These are phyloP conservation scores for Pristiophorus japonicus DNA, from an alignment of 2,113 vertebrate species.

Conservation along the genomic window DNA sequence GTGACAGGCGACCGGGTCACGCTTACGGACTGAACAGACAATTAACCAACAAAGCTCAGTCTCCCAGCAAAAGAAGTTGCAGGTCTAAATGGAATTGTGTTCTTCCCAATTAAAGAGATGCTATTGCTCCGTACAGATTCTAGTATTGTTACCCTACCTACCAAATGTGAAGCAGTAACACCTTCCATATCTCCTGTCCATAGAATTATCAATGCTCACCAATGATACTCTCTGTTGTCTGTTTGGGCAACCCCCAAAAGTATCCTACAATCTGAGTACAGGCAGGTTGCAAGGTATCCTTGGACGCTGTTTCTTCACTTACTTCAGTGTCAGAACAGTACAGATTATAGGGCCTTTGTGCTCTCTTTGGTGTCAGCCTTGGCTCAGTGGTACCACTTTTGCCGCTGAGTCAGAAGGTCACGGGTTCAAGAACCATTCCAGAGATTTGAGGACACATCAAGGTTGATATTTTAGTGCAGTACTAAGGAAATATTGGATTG, in stretches of 20 bases:
- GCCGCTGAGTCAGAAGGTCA: neutral
- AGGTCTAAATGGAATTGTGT: neutral
- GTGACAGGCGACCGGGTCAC: no score
- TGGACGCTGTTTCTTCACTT: neutral
- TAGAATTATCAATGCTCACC: neutral
- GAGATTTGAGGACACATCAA: neutral
- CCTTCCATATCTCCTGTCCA: neutral
- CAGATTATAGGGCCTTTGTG: neutral
- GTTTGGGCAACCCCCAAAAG: neutral
- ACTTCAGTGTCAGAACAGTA: neutral
- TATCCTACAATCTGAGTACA: neutral
- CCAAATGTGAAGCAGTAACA: neutral
- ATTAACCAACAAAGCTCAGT: neutral
- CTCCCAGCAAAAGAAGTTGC: neutral
- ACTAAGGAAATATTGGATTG: neutral
- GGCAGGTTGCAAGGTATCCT: neutral
- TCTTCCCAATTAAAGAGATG: neutral
- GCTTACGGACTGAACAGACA: no score
- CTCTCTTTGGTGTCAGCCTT: neutral
- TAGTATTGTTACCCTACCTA: neutral
- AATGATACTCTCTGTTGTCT: neutral
- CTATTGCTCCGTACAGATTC: neutral
- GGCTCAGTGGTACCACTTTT: neutral
- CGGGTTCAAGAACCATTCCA: neutral
- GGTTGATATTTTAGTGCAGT: neutral